A percentile compares a stretch with the other conserved stretches of the same genome.
Evolutionary conservation across 2,113 vertebrate genomes (phyloP).

Genomic region (Empidonax traillii): DNA sequence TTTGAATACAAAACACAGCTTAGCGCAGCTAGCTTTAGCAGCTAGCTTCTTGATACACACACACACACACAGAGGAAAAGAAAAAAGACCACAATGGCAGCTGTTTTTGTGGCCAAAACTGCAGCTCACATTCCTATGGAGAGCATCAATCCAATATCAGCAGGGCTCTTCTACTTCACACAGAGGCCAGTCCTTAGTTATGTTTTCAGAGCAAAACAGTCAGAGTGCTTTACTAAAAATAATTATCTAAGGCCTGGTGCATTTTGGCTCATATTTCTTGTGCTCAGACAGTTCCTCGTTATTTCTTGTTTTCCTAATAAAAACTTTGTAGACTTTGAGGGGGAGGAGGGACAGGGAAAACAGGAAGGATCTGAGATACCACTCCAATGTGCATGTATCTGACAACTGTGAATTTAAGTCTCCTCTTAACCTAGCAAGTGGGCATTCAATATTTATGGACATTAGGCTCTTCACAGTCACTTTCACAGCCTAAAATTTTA

Average conservation of each 20-base stretch:
- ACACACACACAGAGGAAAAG: neutral
- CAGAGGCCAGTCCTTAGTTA: neutral
- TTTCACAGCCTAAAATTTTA: neutral
- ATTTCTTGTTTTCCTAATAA: neutral
- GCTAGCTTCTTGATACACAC: neutral
- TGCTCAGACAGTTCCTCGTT: neutral
- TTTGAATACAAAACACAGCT: constrained; percentile 9
- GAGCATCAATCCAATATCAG: constrained; percentile 25
- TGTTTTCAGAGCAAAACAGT: neutral
- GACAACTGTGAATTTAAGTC: neutral
- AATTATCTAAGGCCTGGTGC: neutral
- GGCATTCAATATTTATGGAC: neutral
- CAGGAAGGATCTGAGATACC: neutral
- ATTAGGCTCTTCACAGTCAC: neutral
- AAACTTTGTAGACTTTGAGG: neutral
- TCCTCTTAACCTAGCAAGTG: neutral
- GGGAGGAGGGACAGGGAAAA: neutral
- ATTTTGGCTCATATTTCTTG: neutral
- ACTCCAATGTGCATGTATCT: neutral
- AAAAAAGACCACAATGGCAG: neutral
- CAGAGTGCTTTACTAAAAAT: neutral
- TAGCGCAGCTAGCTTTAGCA: neutral
- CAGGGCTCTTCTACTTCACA: constrained; percentile 20
- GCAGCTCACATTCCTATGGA: neutral
- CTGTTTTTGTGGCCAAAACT: neutral